Percentiles rank a stretch among this genome's conserved stretches.
Conservation (phyloP, 2,797 vertebrate genomes). For the Tangara arthus region DNA sequence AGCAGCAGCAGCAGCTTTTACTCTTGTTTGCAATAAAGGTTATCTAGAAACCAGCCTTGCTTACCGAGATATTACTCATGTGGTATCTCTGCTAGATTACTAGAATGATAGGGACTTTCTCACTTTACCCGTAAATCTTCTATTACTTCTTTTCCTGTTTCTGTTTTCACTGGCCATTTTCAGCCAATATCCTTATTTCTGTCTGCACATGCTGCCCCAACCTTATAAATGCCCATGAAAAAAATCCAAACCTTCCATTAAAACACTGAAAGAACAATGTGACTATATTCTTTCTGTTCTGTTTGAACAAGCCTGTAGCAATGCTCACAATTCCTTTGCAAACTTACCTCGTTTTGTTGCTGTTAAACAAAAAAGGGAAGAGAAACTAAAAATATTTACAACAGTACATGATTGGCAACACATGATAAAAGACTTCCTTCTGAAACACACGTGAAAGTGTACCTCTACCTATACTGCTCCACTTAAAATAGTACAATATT, state of each 20-base stretch:
- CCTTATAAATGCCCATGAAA: not conserved
- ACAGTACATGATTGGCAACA: not conserved
- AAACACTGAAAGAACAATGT: not conserved
- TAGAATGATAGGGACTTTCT: not conserved
- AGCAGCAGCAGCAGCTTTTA: not conserved
- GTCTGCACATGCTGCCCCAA: not conserved
- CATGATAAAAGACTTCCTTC: not conserved
- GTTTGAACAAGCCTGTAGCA: not conserved
- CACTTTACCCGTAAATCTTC: not conserved
- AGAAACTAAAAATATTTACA: not conserved
- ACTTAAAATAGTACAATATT: not conserved
- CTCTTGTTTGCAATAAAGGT: not conserved
- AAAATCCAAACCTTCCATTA: not conserved
- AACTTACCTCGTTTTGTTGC: not conserved
- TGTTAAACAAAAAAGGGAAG: not conserved
- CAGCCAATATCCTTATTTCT: not conserved
- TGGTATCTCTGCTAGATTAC: not conserved
- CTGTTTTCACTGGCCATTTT: not conserved
- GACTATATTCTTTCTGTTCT: not conserved
- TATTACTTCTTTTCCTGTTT: not conserved
- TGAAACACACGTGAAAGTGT: not conserved
- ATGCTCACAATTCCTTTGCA: not conserved
- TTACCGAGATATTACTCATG: not conserved
- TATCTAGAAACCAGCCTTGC: not conserved
- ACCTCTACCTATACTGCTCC: not conserved